phyloP scores from a whole-genome alignment of 2,113 vertebrate species.

The Australoheros scitulus region DNA sequence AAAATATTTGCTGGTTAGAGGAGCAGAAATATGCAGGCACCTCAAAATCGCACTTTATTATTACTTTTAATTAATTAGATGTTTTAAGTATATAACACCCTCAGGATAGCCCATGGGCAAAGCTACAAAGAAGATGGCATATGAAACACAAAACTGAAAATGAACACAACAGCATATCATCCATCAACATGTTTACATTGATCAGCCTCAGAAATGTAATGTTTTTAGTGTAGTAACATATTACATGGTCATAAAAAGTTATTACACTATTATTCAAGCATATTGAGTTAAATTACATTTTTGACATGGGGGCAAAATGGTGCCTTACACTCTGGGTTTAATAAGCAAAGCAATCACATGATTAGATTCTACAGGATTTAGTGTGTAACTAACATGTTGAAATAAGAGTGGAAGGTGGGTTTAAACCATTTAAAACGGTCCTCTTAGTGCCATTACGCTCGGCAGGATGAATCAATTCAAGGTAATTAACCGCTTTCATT shows the following conservation, averaged over 20 bases:
- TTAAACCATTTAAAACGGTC: constrained; percentile 16
- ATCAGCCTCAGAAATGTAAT: background rate
- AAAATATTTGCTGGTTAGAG: too few species aligned
- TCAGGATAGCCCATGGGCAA: background rate
- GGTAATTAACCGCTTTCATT: constrained; percentile 46
- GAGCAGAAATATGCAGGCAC: too few species aligned
- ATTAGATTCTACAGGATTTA: background rate
- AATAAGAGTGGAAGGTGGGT: constrained; percentile 4
- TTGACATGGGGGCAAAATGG: background rate
- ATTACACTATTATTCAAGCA: background rate
- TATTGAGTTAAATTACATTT: background rate
- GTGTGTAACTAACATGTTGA: background rate
- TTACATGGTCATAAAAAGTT: background rate
- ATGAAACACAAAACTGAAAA: background rate
- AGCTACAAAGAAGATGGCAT: background rate
- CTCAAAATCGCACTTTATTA: too few species aligned
- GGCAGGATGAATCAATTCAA: constrained; percentile 45
- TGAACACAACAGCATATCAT: rapidly evolving
- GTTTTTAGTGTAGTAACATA: background rate
- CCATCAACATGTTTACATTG: background rate
- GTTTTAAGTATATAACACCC: too few species aligned
- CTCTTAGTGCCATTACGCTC: background rate
- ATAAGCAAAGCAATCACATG: background rate
- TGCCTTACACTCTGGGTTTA: background rate
- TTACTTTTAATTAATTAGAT: too few species aligned